phyloP scores from a whole-genome alignment of 2,113 vertebrate species.

The Ceyx margarethae region DNA sequence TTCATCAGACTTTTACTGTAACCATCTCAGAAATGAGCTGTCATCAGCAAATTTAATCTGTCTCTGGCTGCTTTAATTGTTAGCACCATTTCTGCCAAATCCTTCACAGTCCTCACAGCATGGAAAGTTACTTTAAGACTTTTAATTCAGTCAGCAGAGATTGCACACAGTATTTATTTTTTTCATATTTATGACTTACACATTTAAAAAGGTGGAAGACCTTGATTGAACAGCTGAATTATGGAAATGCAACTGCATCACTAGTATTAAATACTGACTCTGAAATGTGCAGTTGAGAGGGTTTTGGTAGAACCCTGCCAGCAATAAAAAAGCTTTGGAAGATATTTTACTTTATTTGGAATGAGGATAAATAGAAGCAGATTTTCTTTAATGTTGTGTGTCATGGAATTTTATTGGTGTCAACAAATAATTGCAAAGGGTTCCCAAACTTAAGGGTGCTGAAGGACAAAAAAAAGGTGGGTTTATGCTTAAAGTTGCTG shows the following conservation, averaged over 20 bases:
- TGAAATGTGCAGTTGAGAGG: constrained; percentile 6
- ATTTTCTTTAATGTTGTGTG: not conserved
- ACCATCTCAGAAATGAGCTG: constrained; percentile 74
- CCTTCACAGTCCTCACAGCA: constrained; percentile 35
- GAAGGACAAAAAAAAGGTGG: not conserved
- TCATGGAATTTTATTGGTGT: not conserved
- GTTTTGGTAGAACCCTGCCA: not conserved
- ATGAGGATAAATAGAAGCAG: not conserved
- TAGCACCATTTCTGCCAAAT: constrained; percentile 56
- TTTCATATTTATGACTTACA: constrained; percentile 31
- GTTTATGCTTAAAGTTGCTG: not conserved
- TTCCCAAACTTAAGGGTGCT: not conserved
- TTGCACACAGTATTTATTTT: not conserved
- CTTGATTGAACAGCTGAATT: constrained; percentile 49
- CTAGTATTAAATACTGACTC: constrained; percentile 2
- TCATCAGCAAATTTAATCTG: constrained; percentile 75
- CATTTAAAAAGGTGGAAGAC: constrained; percentile 10
- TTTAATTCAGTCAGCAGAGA: constrained; percentile 48
- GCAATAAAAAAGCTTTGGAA: not conserved
- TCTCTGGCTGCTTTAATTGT: constrained; percentile 69
- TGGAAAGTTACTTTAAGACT: constrained; percentile 57
- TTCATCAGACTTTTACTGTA: constrained; percentile 71
- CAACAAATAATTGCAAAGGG: not conserved
- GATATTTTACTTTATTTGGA: constrained; percentile 5
- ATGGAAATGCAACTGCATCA: constrained; percentile 31